Conservation (phyloP, 2,797 vertebrate species). For the Pampus argenteus region DNA sequence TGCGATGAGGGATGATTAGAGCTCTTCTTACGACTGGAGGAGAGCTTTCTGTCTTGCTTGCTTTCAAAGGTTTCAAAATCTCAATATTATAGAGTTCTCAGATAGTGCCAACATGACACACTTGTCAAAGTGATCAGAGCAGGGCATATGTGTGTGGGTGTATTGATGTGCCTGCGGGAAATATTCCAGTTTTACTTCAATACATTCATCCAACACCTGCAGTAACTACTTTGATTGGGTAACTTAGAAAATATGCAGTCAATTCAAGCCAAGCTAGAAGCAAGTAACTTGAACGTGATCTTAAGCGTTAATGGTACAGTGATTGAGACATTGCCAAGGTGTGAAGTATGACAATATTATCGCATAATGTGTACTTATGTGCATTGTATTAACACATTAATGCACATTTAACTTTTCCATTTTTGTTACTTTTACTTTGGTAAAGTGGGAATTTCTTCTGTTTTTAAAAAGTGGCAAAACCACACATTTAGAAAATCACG, state of each 20-base stretch:
- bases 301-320: slow-evolving; percentile 37
- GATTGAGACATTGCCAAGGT: slow-evolving; percentile 21
- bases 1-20: slow-evolving; percentile 71
- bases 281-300: slow-evolving; percentile 29
- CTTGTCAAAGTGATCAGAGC: slow-evolving; percentile 76
- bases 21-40: slow-evolving; percentile 42
- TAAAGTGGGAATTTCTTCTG: not conserved
- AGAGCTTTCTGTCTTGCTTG: slow-evolving; percentile 49
- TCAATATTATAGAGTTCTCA: slow-evolving; percentile 66
- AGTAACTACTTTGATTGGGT: slow-evolving; percentile 62
- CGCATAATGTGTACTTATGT: slow-evolving; percentile 22
- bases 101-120: slow-evolving; percentile 69
- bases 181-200: slow-evolving; percentile 70
- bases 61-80: slow-evolving; percentile 62
- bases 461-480: not conserved
- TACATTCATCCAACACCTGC: slow-evolving; percentile 76
- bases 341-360: slow-evolving; percentile 35
- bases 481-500: slow-evolving; percentile 6
- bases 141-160: slow-evolving; percentile 75
- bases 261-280: slow-evolving; percentile 47
- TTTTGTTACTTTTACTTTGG: not conserved
- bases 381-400: not conserved
- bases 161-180: slow-evolving; percentile 67
- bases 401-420: not conserved
- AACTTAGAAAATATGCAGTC: slow-evolving; percentile 62